Percentiles rank a stretch among this genome's conserved stretches.
phyloP scores from a whole-genome alignment of 2,888 invertebrate genomes.

The Fragum sueziense region DNA sequence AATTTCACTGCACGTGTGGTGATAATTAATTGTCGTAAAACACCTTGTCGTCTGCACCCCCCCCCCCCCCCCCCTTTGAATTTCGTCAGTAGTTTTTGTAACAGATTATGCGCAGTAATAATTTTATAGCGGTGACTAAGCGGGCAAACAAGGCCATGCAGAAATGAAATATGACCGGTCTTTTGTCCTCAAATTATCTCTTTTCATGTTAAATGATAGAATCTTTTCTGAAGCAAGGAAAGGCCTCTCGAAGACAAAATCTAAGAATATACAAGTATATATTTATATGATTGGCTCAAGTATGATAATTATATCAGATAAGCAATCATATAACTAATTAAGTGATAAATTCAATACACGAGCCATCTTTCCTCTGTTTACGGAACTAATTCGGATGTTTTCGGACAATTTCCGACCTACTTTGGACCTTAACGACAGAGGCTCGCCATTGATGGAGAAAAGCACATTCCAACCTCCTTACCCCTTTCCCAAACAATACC shows the following conservation, averaged over 20 bases:
- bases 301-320: too few species aligned
- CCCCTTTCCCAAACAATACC: too few species aligned
- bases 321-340: too few species aligned
- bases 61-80: not conserved
- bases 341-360: not conserved
- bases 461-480: not conserved
- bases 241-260: too few species aligned
- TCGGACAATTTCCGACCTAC: not conserved
- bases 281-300: too few species aligned
- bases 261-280: too few species aligned
- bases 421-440: not conserved
- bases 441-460: slow-evolving; percentile 9
- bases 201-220: too few species aligned
- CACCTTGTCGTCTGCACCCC: not conserved
- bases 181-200: too few species aligned
- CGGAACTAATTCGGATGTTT: not conserved
- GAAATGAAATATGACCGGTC: not conserved
- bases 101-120: not conserved
- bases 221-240: too few species aligned
- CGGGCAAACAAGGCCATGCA: not conserved
- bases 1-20: not conserved
- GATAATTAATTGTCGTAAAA: not conserved
- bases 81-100: not conserved
- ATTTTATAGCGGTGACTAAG: not conserved
- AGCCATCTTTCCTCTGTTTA: not conserved